Conservation (phyloP, 2,888 invertebrate genomes). For the Agrochola lychnidis region DNA sequence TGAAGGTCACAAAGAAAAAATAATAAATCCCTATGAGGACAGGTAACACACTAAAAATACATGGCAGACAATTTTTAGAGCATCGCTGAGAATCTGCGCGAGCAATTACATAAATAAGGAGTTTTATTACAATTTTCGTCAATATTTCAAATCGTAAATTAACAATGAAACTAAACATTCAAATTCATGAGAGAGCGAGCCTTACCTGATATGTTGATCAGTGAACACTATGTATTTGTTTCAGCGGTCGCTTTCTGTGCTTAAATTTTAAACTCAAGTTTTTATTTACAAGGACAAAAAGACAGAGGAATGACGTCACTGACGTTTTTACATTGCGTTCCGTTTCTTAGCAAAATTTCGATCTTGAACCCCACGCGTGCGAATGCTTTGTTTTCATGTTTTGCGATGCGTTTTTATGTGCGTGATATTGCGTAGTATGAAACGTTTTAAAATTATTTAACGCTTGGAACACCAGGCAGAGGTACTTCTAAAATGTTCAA, state of each 20-base stretch:
- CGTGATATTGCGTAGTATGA: constrained; percentile 37
- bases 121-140: constrained; percentile 27
- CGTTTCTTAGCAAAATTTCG: constrained; percentile 22
- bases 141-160: constrained; percentile 7
- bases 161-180: constrained; percentile 2
- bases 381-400: constrained; percentile 28
- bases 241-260: constrained; percentile 54
- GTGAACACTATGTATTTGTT: constrained; percentile 34
- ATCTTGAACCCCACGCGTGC: neutral
- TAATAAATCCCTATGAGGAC: constrained; percentile 60
- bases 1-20: constrained; percentile 81
- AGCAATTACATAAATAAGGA: constrained; percentile 51
- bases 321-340: constrained; percentile 63
- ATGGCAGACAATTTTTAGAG: constrained; percentile 32
- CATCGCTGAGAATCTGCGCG: constrained; percentile 15
- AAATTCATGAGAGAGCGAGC: constrained; percentile 2
- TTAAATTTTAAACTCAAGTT: constrained; percentile 70
- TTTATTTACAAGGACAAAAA: constrained; percentile 75
- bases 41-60: constrained; percentile 66
- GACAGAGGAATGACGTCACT: constrained; percentile 68
- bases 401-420: neutral
- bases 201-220: constrained; percentile 51
- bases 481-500: constrained; percentile 5
- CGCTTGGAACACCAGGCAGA: constrained; percentile 24
- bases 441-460: constrained; percentile 39